These are phyloP conservation scores for Campylomormyrus tamandua DNA, from an alignment of 2,113 vertebrate species.

Conservation along the genomic window DNA sequence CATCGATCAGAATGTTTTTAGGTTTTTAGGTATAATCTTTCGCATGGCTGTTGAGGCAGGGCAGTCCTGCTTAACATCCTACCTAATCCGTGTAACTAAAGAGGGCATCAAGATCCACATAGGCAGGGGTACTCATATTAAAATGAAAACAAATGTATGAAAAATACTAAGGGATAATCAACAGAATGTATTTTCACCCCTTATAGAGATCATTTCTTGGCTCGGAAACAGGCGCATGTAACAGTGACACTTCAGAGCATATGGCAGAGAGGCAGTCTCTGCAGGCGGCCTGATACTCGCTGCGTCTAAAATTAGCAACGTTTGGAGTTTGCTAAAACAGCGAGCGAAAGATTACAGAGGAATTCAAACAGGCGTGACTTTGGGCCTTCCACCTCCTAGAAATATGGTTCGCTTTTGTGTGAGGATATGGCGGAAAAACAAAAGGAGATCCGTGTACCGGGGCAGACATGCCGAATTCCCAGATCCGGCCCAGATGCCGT, in stretches of 20 bases:
- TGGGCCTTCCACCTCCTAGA: background rate
- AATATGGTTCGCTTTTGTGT: background rate
- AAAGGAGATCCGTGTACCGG: background rate
- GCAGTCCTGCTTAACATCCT: background rate
- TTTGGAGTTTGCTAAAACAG: conserved; percentile 11
- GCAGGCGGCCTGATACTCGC: conserved; percentile 11
- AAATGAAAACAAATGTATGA: background rate
- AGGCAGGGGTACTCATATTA: background rate
- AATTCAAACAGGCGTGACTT: conserved; percentile 6
- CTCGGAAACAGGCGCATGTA: background rate
- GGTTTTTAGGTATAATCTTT: background rate
- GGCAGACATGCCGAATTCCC: background rate
- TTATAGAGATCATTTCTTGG: background rate
- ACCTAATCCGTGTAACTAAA: background rate
- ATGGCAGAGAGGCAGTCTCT: conserved; percentile 7
- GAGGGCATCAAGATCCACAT: background rate
- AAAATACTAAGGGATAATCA: background rate
- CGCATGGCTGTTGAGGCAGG: background rate
- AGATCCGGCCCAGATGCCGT: conserved; percentile 12
- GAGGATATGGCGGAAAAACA: background rate
- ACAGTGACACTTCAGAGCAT: background rate
- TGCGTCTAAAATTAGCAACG: conserved; percentile 20
- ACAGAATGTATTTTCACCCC: background rate
- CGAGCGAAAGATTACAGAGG: conserved; percentile 13
- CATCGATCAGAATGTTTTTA: background rate